Conservation (phyloP, 2,888 invertebrate genomes). For the Rosalia funebris region DNA sequence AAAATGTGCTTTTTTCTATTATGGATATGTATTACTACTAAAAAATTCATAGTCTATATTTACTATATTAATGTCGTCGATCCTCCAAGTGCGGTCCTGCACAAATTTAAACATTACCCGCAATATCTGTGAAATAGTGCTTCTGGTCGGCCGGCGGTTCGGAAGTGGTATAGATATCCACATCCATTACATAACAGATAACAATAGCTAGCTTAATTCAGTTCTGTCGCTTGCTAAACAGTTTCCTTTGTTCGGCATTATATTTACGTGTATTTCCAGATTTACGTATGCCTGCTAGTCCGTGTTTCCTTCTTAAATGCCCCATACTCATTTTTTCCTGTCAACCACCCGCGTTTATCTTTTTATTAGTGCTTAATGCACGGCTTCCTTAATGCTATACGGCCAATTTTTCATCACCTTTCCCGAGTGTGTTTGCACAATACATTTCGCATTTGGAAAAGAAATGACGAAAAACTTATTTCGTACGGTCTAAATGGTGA, state of each 20-base stretch:
- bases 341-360: conserved; percentile 43
- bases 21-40: no score
- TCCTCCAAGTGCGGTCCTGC: conserved; percentile 28
- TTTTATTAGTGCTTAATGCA: conserved; percentile 48
- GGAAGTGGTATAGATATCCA: conserved; percentile 60
- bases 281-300: conserved; percentile 52
- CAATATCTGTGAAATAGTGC: conserved; percentile 60
- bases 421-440: conserved; percentile 21
- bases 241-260: conserved; percentile 61
- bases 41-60: no score
- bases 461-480: conserved; percentile 16
- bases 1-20: no score
- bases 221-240: conserved; percentile 61
- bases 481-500: no score
- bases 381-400: conserved; percentile 34
- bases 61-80: no score
- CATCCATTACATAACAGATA: conserved; percentile 62
- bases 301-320: conserved; percentile 45
- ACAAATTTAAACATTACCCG: conserved; percentile 44
- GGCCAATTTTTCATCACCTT: conserved; percentile 25
- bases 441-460: conserved; percentile 21
- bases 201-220: conserved; percentile 62
- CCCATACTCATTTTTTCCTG: conserved; percentile 32
- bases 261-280: conserved; percentile 57
- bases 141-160: conserved; percentile 51